These are phyloP conservation scores for Panthera leo DNA, from an alignment of 2,113 vertebrate genomes.

Conservation along the genomic window DNA sequence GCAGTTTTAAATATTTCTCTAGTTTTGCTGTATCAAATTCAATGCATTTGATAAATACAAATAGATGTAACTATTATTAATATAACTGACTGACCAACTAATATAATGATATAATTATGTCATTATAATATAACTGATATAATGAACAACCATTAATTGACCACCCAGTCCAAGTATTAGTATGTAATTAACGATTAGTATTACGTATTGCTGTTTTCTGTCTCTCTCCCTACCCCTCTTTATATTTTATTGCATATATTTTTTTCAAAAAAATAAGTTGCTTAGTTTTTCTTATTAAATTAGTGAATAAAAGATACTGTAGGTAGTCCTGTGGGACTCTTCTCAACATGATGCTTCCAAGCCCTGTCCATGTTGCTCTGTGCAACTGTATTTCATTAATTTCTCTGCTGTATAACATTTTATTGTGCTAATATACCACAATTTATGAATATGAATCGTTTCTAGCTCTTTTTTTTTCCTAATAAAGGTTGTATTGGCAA, in stretches of 20 bases:
- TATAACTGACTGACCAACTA: background rate
- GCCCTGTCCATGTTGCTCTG: background rate
- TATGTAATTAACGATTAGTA: background rate
- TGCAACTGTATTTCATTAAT: background rate
- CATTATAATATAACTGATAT: background rate
- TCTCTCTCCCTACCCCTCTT: background rate
- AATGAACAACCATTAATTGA: background rate
- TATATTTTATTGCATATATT: background rate
- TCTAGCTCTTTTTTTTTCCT: background rate
- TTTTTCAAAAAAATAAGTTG: background rate
- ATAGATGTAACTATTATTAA: background rate
- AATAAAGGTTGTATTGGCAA: background rate
- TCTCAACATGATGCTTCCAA: background rate
- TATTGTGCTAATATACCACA: background rate
- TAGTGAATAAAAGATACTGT: background rate
- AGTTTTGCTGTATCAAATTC: background rate
- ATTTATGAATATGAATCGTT: background rate
- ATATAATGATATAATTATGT: too few relatives aligned
- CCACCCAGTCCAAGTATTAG: background rate
- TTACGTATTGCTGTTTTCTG: background rate
- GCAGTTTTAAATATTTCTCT: background rate
- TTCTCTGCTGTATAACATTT: background rate
- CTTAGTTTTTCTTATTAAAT: background rate
- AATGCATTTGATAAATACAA: background rate
- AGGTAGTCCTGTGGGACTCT: background rate